Conservation (phyloP, 2,113 vertebrate genomes). For the Atractosteus spatula region DNA sequence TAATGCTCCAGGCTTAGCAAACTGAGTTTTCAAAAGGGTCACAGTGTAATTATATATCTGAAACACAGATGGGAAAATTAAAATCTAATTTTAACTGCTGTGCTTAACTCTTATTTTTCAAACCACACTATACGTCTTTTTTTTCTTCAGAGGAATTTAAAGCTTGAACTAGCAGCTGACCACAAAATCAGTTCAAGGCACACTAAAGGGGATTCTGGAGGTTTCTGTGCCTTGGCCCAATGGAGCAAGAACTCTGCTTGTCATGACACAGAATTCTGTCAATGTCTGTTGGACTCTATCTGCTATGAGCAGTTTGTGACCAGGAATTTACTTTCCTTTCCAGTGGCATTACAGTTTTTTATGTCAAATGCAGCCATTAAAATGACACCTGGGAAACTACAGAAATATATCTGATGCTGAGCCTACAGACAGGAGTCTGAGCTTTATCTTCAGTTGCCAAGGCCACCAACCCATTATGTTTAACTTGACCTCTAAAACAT, state of each 20-base stretch:
- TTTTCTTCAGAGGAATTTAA: too few species aligned
- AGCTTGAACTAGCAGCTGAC: too few species aligned
- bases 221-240: conserved; percentile 51
- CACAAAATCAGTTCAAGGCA: too few species aligned
- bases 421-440: too few species aligned
- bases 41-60: conserved; percentile 15
- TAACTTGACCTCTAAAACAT: too few species aligned
- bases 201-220: neutral
- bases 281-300: conserved; percentile 61
- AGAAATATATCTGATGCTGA: too few species aligned
- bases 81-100: neutral
- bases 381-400: conserved; percentile 23
- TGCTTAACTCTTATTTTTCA: too few species aligned
- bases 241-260: conserved; percentile 56
- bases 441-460: too few species aligned
- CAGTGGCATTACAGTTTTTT: conserved; percentile 17
- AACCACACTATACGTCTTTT: too few species aligned
- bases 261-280: conserved; percentile 60
- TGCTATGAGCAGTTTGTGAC: conserved; percentile 62
- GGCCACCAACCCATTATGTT: too few species aligned
- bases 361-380: conserved; percentile 29
- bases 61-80: conserved; percentile 16
- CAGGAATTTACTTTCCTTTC: conserved; percentile 26
- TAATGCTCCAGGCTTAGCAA: conserved; percentile 1
- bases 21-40: conserved; percentile 7